Conservation (phyloP, 2,888 invertebrate genomes). For the Boloria selene region DNA sequence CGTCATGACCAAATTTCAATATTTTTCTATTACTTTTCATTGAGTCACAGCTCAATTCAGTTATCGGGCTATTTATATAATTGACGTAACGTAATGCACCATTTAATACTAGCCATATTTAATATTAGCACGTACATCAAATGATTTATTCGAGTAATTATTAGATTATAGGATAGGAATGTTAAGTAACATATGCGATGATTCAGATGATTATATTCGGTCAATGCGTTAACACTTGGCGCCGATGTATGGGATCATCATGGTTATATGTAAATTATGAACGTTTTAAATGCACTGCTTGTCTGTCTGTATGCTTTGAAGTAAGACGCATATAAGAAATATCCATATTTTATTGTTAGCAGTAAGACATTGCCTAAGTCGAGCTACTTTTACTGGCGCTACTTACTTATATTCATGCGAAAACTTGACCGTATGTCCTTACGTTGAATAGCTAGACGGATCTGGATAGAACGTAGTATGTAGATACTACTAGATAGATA, state of each 20-base stretch:
- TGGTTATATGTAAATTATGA: constrained; percentile 21
- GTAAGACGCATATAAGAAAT: constrained; percentile 24
- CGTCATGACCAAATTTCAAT: neutral
- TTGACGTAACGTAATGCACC: constrained; percentile 28
- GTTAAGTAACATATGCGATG: constrained; percentile 73
- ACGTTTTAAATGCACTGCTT: constrained; percentile 32
- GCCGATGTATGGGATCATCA: constrained; percentile 50
- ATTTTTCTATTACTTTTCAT: constrained; percentile 8
- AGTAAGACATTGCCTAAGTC: neutral
- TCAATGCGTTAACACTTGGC: constrained; percentile 72
- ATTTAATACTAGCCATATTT: constrained; percentile 38
- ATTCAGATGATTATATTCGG: constrained; percentile 72
- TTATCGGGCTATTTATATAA: constrained; percentile 22
- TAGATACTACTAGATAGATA: no score
- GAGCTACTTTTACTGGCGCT: no score
- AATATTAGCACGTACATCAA: constrained; percentile 44
- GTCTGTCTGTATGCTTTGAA: constrained; percentile 30
- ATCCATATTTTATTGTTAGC: neutral
- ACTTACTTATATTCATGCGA: no score
- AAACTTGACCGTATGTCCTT: no score
- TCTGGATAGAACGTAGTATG: no score
- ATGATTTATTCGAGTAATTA: constrained; percentile 66
- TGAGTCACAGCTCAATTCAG: constrained; percentile 10
- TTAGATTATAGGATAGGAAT: constrained; percentile 72
- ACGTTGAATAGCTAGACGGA: no score